Evolutionary conservation across 2,888 invertebrate species (phyloP), one percentile per base, ranked within the genome.

Genomic region (Bibio marci): DNA sequence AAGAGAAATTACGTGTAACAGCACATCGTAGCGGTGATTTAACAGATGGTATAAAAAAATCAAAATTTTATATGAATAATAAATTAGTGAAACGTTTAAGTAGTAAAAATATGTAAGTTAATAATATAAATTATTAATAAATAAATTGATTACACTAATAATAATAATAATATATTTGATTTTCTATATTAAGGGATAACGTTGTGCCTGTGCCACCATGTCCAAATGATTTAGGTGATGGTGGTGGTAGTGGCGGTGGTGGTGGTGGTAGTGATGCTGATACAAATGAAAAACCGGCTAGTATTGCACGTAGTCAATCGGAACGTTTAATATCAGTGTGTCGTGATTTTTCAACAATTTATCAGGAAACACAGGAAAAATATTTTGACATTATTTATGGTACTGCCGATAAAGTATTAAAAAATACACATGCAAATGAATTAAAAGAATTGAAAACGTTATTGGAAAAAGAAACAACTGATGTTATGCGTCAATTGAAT

Each of bases 401-500:
- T 11, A 72, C 74, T 25, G 72, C 85, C 1, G 90, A 90, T 50
- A 88, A 88, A 62, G 73, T 78, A 35, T 72, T 90, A 64, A 72
- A 73, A 47, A 63, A 67, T 38, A 82, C 87, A 18, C 88, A 90
- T 55, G 67, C 74, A 30, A 76, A 73, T 48, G 88, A 91, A 63
- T 67, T 83, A 60, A 87, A 88, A 57, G 68, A 73, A 41, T 66
- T 91, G 35, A 55, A 67, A 57, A 63, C 67, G 4, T 67, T 77
- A 40, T 64, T 80, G 46, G 80, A 82, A 47, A 69, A 75, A 44
- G 79, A 80, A 49, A 77, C 76, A 2, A 70, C 69, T 25, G 79
- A 78, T 47, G 70, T 86, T 36, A 76, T 88, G 72, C 76, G 81
- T 50, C 75, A 79, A 52, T 63, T 92, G 48, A 86, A 90, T 49